phyloP scores from a whole-genome alignment of 2,113 vertebrate species.

The Dolichallabes microphthalmus region DNA sequence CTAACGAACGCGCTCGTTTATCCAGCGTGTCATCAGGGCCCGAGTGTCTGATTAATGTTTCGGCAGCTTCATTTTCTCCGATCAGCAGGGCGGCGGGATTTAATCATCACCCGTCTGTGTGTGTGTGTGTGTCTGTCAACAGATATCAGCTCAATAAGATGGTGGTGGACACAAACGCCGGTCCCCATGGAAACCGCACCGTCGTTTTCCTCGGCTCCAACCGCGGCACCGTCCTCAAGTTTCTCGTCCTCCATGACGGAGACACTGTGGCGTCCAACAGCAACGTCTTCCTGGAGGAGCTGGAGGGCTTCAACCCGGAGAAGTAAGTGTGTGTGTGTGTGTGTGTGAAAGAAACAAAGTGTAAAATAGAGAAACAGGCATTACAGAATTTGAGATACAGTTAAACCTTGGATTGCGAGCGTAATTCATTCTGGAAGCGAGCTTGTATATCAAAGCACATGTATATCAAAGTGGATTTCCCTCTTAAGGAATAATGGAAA shows the following conservation, averaged over 20 bases:
- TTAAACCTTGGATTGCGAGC: too few relatives aligned
- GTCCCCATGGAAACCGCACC: constrained; percentile 85
- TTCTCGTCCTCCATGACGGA: constrained; percentile 83
- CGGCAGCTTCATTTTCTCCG: constrained; percentile 22
- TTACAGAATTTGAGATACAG: too few relatives aligned
- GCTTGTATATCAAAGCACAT: too few relatives aligned
- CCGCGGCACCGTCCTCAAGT: constrained; percentile 89
- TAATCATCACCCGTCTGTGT: background rate
- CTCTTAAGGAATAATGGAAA: too few relatives aligned
- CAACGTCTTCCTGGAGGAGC: constrained; percentile 88
- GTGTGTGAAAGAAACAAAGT: background rate
- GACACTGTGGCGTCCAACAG: constrained; percentile 72
- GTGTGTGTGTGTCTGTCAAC: constrained; percentile 10
- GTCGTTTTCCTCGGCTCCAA: constrained; percentile 91
- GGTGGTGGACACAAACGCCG: constrained; percentile 84
- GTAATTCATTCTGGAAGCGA: too few relatives aligned
- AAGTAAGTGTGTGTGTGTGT: constrained; percentile 71
- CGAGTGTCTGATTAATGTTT: constrained; percentile 15
- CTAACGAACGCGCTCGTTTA: constrained; percentile 58
- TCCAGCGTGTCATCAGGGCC: constrained; percentile 61
- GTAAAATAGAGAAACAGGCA: too few relatives aligned
- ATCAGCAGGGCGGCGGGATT: background rate
- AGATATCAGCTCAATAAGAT: constrained; percentile 94
- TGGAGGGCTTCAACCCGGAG: constrained; percentile 90
- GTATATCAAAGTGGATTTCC: too few relatives aligned